phyloP scores from a whole-genome alignment of 2,113 vertebrate genomes.

The Protomyctophum bolini region DNA sequence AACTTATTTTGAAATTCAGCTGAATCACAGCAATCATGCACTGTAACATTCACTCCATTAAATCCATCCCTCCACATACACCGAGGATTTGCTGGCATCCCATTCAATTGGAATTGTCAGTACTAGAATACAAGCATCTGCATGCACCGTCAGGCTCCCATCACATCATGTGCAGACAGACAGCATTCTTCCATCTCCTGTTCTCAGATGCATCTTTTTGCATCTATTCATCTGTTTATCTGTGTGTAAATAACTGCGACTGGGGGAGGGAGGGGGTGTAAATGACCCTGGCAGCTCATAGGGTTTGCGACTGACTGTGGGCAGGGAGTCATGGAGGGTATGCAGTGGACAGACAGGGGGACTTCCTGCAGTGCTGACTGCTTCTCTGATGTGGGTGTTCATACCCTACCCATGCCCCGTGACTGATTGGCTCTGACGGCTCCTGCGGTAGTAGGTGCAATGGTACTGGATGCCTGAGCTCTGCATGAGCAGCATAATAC shows the following conservation, averaged over 20 bases:
- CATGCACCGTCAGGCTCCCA: neutral
- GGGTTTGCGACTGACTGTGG: neutral
- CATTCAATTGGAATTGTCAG: too few species aligned
- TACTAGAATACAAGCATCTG: neutral
- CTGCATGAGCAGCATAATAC: conserved; percentile 77
- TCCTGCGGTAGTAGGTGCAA: conserved; percentile 76
- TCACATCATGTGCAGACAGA: neutral
- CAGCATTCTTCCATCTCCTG: conserved; percentile 6
- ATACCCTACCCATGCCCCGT: conserved; percentile 45
- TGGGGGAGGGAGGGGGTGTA: conserved; percentile 74
- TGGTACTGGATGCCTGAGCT: conserved; percentile 75
- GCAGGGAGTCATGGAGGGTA: neutral
- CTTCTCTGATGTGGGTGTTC: conserved; percentile 29
- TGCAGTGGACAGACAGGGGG: neutral
- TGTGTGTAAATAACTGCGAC: conserved; percentile 38
- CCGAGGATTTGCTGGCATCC: too few species aligned
- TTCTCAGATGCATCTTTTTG: conserved; percentile 38
- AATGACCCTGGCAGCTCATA: conserved; percentile 75
- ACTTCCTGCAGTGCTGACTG: neutral
- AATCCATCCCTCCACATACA: too few species aligned
- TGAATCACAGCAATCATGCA: too few species aligned
- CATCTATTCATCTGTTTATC: conserved; percentile 60
- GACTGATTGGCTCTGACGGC: conserved; percentile 81
- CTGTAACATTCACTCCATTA: too few species aligned
- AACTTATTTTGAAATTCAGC: too few species aligned